phyloP scores from a whole-genome alignment of 1,140 invertebrate genomes.

The Pentalonia nigronervosa region DNA sequence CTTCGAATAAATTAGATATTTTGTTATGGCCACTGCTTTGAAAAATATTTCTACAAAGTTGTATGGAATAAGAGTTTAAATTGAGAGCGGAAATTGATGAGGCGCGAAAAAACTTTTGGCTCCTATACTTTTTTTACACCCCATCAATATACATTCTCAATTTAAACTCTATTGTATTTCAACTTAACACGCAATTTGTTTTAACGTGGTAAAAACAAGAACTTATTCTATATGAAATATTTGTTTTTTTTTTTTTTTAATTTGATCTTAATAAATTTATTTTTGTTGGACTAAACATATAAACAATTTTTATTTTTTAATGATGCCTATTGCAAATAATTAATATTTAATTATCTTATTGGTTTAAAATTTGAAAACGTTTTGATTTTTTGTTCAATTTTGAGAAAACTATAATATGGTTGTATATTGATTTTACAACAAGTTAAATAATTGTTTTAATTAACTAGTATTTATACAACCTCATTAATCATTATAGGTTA shows the following conservation, averaged over 20 bases:
- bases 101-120: conserved; percentile 50
- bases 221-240: neutral
- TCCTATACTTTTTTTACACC: conserved; percentile 11
- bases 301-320: too few relatives aligned
- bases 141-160: conserved; percentile 18
- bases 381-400: neutral
- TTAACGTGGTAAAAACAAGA: neutral
- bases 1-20: conserved; percentile 21
- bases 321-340: too few relatives aligned
- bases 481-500: neutral
- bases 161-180: conserved; percentile 29
- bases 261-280: neutral
- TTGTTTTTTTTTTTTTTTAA: neutral
- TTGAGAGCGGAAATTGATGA: conserved; percentile 46
- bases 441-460: neutral
- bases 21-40: conserved; percentile 19
- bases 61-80: conserved; percentile 31
- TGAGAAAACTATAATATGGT: neutral
- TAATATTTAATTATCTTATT: too few relatives aligned
- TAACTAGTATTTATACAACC: neutral
- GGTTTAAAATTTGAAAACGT: neutral
- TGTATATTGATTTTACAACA: neutral
- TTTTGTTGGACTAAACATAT: too few relatives aligned
- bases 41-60: conserved; percentile 34
- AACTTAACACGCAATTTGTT: neutral